Evolutionary conservation across 2,113 vertebrate genomes (phyloP), one percentile per base, ranked within the genome.

Genomic region (Nerophis lumbriciformis): DNA sequence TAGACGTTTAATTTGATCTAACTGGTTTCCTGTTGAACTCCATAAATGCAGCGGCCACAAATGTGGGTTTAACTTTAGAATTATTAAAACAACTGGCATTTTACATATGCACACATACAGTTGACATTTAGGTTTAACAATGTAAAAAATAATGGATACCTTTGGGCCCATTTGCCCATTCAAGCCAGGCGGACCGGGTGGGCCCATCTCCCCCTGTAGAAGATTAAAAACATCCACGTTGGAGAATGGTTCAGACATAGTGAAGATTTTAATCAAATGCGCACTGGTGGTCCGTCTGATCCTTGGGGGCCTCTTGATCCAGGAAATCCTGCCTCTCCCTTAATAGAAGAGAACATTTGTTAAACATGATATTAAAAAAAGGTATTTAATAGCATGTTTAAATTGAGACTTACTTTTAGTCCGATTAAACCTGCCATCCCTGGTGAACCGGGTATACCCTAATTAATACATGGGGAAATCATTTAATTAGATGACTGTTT

Each of bases 121-220:
- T 28, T 28, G 28, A 28, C 4, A 28, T 28, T 28, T 28, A 28
- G 28, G 28, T 28, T 13, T 47, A 47, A 47, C 10, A 47, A 13
- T 4, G 13, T 11, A 47, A 47, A 13, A 9, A 19, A 55, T 42
- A 12, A 51, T 21, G 14, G 59, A 79, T 88, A 97, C 96, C 94
- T 95, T 96, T 10, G 75, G 53, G 74, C 96, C 96, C 69, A 77
- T 72, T 64, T 65, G 58, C 90, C 96, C 96, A 78, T 87, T 85
- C 52, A 86, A 80, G 71, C 96, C 96, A 75, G 90, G 83, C 59
- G 83, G 76, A 48, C 96, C 90, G 65, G 83, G 85, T 86, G 87
- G 87, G 51, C 96, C 95, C 69, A 88, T 88, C 62, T 93, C 84
- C 58, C 96, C 96, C 95, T 98, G 69, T 28, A 75, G 58, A 4